A percentile compares a stretch with the other conserved stretches of the same genome.
Conservation (phyloP, 2,797 vertebrate genomes). For the Phoeniculus purpureus region DNA sequence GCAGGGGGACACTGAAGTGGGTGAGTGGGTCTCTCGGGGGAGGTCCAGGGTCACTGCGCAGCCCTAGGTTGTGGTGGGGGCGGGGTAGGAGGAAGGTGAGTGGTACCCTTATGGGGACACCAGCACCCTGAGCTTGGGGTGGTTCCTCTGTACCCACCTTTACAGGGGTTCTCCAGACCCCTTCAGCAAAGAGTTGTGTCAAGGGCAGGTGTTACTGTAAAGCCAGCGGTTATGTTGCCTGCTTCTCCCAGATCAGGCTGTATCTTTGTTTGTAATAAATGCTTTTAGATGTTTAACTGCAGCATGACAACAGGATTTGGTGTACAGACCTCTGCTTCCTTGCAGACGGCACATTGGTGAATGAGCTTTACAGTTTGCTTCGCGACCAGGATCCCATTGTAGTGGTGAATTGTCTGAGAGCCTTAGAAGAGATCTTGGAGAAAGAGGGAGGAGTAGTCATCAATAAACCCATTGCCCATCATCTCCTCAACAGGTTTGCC, state of each 20-base stretch:
- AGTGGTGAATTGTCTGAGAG: conserved; percentile 93
- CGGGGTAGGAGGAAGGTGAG: rapidly evolving
- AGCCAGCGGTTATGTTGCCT: neutral
- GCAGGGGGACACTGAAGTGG: conserved; percentile 83
- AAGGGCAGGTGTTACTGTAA: neutral
- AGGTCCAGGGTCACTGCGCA: neutral
- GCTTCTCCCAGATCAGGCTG: rapidly evolving
- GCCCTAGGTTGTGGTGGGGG: neutral
- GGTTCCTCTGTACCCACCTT: neutral
- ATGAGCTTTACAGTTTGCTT: conserved; percentile 92
- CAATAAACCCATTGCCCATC: conserved; percentile 96
- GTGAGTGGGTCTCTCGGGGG: conserved; percentile 64
- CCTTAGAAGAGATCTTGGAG: conserved; percentile 92
- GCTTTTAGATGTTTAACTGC: rapidly evolving
- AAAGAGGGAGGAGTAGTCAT: conserved; percentile 94
- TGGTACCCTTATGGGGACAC: rapidly evolving
- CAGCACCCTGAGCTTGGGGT: rapidly evolving
- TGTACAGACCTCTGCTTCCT: neutral
- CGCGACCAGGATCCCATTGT: conserved; percentile 95
- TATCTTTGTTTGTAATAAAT: rapidly evolving
- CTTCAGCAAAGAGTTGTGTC: neutral
- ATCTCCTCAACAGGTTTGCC: conserved; percentile 93
- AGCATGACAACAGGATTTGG: rapidly evolving
- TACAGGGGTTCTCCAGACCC: neutral
- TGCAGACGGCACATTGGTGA: conserved; percentile 88